These are phyloP conservation scores for Coracopsis vasa DNA, from an alignment of 2,113 vertebrate species.

Conservation along the genomic window DNA sequence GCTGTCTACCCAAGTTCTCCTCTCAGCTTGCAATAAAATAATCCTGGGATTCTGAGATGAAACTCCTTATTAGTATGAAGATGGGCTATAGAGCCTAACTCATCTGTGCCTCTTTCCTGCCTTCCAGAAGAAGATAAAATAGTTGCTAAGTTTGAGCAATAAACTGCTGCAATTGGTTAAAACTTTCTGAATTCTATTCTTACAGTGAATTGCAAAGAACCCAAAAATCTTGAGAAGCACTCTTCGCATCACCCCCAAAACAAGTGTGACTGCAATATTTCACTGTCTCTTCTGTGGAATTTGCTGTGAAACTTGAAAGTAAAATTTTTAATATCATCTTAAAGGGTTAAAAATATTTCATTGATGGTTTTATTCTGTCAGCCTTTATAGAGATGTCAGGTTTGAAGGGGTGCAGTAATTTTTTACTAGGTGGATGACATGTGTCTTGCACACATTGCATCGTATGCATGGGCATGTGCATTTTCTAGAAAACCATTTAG, in stretches of 20 bases:
- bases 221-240: not conserved
- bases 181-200: not conserved
- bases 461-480: not conserved
- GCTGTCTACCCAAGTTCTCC: not conserved
- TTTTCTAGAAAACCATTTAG: conserved; percentile 30
- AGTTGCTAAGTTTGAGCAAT: not conserved
- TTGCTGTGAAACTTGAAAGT: not conserved
- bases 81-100: not conserved
- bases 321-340: not conserved
- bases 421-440: not conserved
- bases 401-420: not conserved
- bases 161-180: not conserved
- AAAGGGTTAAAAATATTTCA: not conserved
- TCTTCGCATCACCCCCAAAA: not conserved
- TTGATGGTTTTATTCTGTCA: not conserved
- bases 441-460: not conserved
- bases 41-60: not conserved
- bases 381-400: not conserved
- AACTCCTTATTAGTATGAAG: not conserved
- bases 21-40: not conserved
- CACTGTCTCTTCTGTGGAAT: not conserved
- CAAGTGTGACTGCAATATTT: not conserved
- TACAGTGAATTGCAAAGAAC: not conserved
- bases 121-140: not conserved
- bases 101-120: not conserved